Conservation (phyloP, 2,888 invertebrate species). For the Phorcus lineatus region DNA sequence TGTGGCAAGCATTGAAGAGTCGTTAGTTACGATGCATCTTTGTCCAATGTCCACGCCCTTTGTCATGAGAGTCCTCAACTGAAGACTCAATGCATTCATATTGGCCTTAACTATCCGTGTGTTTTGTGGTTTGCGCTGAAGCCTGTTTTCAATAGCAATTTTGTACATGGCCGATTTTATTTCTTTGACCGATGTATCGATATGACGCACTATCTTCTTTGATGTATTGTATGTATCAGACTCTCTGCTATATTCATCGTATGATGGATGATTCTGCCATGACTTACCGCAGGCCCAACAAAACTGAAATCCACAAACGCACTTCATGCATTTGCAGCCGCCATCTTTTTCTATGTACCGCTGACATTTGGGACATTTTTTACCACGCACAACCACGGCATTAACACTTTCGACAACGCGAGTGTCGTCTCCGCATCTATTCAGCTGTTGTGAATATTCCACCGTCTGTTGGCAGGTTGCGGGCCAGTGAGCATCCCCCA, state of each 20-base stretch:
- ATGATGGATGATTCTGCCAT: constrained; percentile 20
- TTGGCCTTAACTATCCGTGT: constrained; percentile 26
- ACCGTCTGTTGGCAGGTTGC: constrained; percentile 45
- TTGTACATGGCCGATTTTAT: constrained; percentile 36
- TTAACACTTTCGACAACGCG: fast-evolving
- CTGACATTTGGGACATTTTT: constrained; percentile 53
- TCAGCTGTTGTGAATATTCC: constrained; percentile 39
- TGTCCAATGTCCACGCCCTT: constrained; percentile 19
- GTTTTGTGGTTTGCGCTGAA: constrained; percentile 34
- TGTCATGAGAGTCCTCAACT: constrained; percentile 27
- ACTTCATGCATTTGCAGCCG: constrained; percentile 52
- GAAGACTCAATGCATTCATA: constrained; percentile 28
- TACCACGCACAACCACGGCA: constrained; percentile 41
- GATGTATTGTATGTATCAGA: constrained; percentile 26
- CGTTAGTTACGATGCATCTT: not conserved
- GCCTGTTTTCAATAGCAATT: constrained; percentile 38
- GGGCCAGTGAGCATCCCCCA: constrained; percentile 55
- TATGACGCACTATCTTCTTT: constrained; percentile 19
- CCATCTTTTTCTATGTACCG: constrained; percentile 51
- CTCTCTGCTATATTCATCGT: not conserved
- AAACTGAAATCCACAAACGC: constrained; percentile 48
- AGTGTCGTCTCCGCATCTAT: constrained; percentile 17
- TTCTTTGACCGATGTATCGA: not conserved
- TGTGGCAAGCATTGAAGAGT: not conserved
- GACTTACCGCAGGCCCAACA: constrained; percentile 56